phyloP scores from a whole-genome alignment of 2,113 vertebrate genomes.

The Anser brachyrhynchus region DNA sequence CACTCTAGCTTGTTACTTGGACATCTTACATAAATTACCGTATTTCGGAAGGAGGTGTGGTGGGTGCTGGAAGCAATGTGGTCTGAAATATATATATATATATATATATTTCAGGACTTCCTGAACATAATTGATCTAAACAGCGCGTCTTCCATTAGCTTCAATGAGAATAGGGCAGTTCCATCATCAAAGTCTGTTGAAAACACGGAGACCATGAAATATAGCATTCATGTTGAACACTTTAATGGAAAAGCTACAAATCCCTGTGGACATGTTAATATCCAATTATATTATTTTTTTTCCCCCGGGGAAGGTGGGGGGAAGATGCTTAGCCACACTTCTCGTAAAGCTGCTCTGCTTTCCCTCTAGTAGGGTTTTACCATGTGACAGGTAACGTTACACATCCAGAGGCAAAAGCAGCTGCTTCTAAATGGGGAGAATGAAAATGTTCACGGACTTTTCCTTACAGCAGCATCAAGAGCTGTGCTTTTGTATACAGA shows the following conservation, averaged over 20 bases:
- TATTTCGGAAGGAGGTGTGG: neutral
- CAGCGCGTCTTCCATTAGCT: neutral
- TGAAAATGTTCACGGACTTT: neutral
- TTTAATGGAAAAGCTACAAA: neutral
- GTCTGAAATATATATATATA: neutral
- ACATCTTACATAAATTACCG: neutral
- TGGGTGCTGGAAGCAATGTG: neutral
- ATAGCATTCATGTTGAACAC: neutral
- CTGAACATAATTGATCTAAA: neutral
- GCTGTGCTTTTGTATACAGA: neutral
- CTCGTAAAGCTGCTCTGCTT: neutral
- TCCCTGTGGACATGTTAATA: neutral
- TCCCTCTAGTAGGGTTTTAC: neutral
- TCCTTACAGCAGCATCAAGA: neutral
- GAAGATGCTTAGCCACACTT: neutral
- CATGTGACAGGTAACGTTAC: neutral
- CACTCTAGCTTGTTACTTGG: neutral
- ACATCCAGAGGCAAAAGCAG: neutral
- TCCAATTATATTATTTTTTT: neutral
- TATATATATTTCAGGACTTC: neutral
- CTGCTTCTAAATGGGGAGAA: neutral
- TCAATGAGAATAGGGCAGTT: neutral
- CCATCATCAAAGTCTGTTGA: neutral
- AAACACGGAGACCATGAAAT: neutral
- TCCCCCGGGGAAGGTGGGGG: neutral